Evolutionary conservation across 64 coral and sea anemone genomes (phyloP), one percentile per base, ranked within the genome.

Genomic region (Porites lutea): DNA sequence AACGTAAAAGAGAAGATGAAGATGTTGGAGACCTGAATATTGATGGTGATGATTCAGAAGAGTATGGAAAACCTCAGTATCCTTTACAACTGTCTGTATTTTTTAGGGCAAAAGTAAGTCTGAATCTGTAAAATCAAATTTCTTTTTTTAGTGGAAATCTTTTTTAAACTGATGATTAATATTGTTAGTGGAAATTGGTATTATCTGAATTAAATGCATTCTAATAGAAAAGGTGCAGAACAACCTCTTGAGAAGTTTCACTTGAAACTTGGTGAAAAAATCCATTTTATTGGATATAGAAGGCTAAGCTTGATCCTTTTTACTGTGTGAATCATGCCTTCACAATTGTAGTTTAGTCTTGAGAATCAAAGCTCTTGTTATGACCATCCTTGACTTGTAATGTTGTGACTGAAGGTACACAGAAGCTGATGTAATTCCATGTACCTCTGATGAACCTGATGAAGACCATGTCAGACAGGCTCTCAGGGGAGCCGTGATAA

Each of bases 51-150:
- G 95, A 97, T 44, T 90, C 91, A 13, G 92, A 97, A 76, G 95
- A 94, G 15, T 97, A 93, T 66, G 95, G 95, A 48, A 97, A 94
- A 87, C 92, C 95, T 83, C 95, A 97, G 95, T 97, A 97, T 97
- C 95, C 95, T 92, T 10, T 51, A 22, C 16, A 90, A 61, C 9
- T 79, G 52, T 5, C 12, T 7, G 7, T 57, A 12, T 12, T 45
- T 74, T 74, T 3, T 70, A 37, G 1, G 27, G 27, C 27, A 37
- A 37, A 37, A 37, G 1, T 37, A 37, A 37, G 27, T 37, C 27
- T 37, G 27, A 37, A 1, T 0, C 27, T 37, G 27, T 37, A 37
- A 37, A 37, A 37, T 37, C 27, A 37, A 37, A 37, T 37, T 37
- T 37, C 27, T 37, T 37, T 37, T 37, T 37, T 37, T 37, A 37